These are phyloP conservation scores for Petroica traversi DNA, from an alignment of 2,113 vertebrate species.

Conservation along the genomic window DNA sequence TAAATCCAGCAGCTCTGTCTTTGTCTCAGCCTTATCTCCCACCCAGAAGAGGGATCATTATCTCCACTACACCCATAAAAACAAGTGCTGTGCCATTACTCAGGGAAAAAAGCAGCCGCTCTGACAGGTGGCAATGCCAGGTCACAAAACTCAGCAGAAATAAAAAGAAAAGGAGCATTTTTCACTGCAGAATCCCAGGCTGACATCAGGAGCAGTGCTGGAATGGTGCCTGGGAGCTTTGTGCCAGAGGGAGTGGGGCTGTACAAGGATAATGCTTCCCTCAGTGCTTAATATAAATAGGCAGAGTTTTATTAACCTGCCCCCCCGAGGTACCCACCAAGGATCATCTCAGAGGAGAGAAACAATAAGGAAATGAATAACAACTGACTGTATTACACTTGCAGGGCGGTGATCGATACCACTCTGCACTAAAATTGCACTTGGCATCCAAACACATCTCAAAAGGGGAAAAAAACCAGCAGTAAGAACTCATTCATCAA, in stretches of 20 bases:
- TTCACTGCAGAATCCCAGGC: neutral
- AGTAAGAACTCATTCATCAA: neutral
- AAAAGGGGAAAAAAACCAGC: neutral
- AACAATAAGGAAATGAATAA: slow-evolving; percentile 24
- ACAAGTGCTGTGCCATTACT: neutral
- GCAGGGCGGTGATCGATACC: slow-evolving; percentile 28
- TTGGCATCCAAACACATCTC: neutral
- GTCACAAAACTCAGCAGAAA: neutral
- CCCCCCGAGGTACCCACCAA: neutral
- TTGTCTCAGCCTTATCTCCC: slow-evolving; percentile 6
- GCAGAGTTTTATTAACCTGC: slow-evolving; percentile 22
- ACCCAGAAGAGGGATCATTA: neutral
- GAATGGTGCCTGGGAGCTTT: neutral
- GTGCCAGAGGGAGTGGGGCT: neutral
- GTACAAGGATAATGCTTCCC: neutral
- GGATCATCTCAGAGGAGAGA: neutral
- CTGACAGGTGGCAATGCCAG: neutral
- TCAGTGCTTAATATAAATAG: neutral
- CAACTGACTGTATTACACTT: neutral
- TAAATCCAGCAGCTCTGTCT: slow-evolving; percentile 5
- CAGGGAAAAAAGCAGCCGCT: neutral
- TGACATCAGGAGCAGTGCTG: neutral
- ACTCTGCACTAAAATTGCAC: neutral
- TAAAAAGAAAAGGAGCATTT: neutral
- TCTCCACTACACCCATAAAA: neutral